These are phyloP conservation scores for Cantharis flavilabris DNA, from an alignment of 2,888 invertebrate species.

Conservation along the genomic window DNA sequence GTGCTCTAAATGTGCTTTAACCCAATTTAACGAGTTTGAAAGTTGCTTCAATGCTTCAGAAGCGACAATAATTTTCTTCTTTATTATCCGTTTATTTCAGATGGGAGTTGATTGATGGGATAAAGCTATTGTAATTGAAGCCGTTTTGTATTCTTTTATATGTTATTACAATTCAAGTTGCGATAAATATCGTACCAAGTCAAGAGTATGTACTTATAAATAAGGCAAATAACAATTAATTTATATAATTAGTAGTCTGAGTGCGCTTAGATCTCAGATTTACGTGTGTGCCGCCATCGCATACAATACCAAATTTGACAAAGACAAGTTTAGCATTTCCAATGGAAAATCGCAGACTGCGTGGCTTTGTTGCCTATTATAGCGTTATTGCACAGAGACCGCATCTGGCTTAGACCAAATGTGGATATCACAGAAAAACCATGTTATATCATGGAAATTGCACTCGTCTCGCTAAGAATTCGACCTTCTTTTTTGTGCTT, in stretches of 20 bases:
- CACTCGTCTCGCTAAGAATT: slow-evolving; percentile 37
- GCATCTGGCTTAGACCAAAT: slow-evolving; percentile 46
- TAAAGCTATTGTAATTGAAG: background rate
- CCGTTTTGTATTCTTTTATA: slow-evolving; percentile 15
- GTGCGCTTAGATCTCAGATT: slow-evolving; percentile 48
- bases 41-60: background rate
- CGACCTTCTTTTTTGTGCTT: slow-evolving; percentile 36
- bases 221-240: slow-evolving; percentile 54
- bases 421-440: slow-evolving; percentile 51
- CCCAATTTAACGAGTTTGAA: background rate
- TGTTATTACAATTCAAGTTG: slow-evolving; percentile 18
- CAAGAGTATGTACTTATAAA: slow-evolving; percentile 34
- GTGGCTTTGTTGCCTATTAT: slow-evolving; percentile 56
- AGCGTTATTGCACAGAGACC: slow-evolving; percentile 48
- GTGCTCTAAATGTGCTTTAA: background rate
- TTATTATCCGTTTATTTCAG: background rate
- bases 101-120: background rate
- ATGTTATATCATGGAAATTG: slow-evolving; percentile 54
- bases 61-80: background rate
- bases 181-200: slow-evolving; percentile 25
- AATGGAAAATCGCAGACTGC: slow-evolving; percentile 55
- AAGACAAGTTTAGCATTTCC: slow-evolving; percentile 54
- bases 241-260: slow-evolving; percentile 56
- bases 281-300: slow-evolving; percentile 52
- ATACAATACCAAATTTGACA: slow-evolving; percentile 57